These are phyloP conservation scores for Gonioctena quinquepunctata DNA, from an alignment of 1,140 invertebrate genomes.

Conservation along the genomic window DNA sequence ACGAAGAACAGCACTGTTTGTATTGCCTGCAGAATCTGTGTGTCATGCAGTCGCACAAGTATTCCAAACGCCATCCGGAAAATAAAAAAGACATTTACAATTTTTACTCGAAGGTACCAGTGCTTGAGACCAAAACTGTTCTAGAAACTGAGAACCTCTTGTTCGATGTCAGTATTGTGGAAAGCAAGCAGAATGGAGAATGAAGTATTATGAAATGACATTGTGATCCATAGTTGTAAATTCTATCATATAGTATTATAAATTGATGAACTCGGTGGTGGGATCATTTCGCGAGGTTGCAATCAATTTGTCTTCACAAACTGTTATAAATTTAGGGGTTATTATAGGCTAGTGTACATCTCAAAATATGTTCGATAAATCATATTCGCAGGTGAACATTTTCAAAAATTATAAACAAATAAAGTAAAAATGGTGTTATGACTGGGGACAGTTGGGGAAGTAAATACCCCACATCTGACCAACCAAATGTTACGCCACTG, in stretches of 20 bases:
- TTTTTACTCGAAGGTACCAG: slow-evolving; percentile 1
- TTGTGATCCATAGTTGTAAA: neutral
- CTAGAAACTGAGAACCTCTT: neutral
- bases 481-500: no score
- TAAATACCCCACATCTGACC: no score
- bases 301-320: no score
- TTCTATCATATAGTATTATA: neutral
- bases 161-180: slow-evolving; percentile 7
- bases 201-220: neutral
- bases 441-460: no score
- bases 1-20: slow-evolving; percentile 11
- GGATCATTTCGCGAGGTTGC: no score
- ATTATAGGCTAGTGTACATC: no score
- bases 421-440: no score
- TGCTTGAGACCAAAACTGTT: neutral
- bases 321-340: no score
- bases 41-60: neutral
- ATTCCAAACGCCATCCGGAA: slow-evolving; percentile 8
- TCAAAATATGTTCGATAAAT: no score
- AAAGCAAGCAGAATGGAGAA: neutral
- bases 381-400: no score
- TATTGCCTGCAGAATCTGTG: slow-evolving; percentile 18
- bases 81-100: slow-evolving; percentile 5
- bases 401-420: no score
- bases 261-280: no score